A percentile compares a stretch with the other conserved stretches of the same genome.
Evolutionary conservation across 2,113 vertebrate species (phyloP).

Genomic region (Amia ocellicauda): DNA sequence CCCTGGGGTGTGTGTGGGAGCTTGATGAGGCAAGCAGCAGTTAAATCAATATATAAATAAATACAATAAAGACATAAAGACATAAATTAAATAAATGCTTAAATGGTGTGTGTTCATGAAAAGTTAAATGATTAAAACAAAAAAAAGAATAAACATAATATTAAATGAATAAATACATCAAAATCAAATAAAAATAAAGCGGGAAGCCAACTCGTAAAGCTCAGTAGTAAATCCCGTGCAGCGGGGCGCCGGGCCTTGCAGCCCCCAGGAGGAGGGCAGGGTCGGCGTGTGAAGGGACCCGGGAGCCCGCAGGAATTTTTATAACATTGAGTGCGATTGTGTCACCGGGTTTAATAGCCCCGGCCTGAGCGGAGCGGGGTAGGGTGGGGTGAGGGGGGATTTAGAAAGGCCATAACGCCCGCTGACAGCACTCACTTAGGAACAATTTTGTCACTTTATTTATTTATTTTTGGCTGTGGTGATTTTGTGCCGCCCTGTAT

Average conservation of each 20-base stretch:
- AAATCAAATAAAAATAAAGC: no score
- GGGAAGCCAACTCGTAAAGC: constrained; percentile 44
- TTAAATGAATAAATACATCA: no score
- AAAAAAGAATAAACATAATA: constrained; percentile 30
- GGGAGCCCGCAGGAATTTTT: constrained; percentile 57
- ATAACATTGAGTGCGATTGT: constrained; percentile 65
- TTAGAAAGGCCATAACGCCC: no score
- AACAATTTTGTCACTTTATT: no score
- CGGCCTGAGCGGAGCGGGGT: constrained; percentile 35
- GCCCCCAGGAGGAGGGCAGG: constrained; percentile 55
- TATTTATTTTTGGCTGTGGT: no score
- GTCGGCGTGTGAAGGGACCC: constrained; percentile 48
- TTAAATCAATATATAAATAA: constrained; percentile 1
- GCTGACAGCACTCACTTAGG: no score
- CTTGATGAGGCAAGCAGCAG: constrained; percentile 44
- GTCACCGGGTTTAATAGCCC: constrained; percentile 57
- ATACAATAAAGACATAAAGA: constrained; percentile 29
- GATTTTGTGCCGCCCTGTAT: no score
- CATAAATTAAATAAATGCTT: constrained; percentile 47
- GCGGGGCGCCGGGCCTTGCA: constrained; percentile 51
- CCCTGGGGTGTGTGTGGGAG: constrained; percentile 32
- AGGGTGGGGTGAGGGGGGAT: no score
- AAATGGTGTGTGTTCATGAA: constrained; percentile 31
- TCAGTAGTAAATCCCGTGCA: constrained; percentile 56
- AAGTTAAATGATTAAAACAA: constrained; percentile 34